These are phyloP conservation scores for Pteropus rufus DNA, from an alignment of 2,797 vertebrate species.

Conservation along the genomic window DNA sequence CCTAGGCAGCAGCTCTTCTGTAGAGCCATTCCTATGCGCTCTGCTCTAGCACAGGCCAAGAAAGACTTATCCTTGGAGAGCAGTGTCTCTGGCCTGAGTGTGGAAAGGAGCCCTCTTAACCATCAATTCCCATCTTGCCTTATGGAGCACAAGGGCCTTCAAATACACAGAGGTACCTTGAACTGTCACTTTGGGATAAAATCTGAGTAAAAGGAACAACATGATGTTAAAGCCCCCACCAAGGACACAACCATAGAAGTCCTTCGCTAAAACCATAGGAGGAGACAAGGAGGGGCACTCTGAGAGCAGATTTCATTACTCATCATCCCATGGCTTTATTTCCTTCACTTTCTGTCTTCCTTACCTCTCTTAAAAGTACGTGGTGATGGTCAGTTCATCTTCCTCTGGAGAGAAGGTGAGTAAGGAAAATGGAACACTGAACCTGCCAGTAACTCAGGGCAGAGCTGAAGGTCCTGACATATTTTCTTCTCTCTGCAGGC, in stretches of 20 bases:
- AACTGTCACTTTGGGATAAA: background rate
- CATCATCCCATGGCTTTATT: background rate
- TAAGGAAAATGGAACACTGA: background rate
- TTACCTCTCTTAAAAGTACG: background rate
- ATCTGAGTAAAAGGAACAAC: no score
- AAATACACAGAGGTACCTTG: background rate
- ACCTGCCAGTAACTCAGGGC: background rate
- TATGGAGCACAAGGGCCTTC: background rate
- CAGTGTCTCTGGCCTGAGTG: background rate
- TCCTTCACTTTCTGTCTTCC: background rate
- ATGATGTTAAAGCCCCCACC: no score
- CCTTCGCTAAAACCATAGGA: background rate
- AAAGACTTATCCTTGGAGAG: background rate
- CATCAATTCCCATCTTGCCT: background rate
- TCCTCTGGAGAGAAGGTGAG: background rate
- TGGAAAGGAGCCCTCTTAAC: background rate
- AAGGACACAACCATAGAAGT: no score
- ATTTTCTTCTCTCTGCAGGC: slow-evolving; percentile 79
- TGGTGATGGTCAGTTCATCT: background rate
- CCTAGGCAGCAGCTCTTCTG: background rate
- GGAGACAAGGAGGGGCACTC: background rate
- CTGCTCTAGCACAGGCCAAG: background rate
- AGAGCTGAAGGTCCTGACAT: background rate
- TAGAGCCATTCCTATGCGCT: background rate
- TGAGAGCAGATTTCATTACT: background rate